A percentile compares a stretch with the other conserved stretches of the same genome.
These are phyloP conservation scores for Dryocosmus kuriphilus DNA, from an alignment of 2,888 invertebrate species.

Conservation along the genomic window DNA sequence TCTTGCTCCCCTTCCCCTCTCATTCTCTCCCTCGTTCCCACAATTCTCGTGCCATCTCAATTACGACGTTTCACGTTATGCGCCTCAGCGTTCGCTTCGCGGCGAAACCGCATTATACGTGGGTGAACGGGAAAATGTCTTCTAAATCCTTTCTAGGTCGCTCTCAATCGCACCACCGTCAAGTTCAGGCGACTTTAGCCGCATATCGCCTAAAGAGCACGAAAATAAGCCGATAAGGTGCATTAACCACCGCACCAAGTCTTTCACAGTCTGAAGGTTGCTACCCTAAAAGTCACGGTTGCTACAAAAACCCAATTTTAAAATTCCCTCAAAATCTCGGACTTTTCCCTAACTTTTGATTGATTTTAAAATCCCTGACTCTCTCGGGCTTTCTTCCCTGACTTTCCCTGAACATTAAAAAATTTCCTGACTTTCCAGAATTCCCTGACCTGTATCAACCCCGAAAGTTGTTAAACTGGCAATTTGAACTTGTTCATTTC, in stretches of 20 bases:
- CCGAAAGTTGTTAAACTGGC: no score
- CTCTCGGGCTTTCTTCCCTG: no score
- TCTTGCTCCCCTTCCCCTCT: conserved; percentile 64
- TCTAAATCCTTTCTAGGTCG: conserved; percentile 75
- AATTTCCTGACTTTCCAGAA: no score
- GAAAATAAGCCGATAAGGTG: conserved; percentile 10
- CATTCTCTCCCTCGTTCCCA: conserved; percentile 65
- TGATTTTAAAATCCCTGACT: no score
- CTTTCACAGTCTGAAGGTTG: background rate
- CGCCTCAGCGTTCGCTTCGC: conserved; percentile 56
- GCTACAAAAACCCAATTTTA: no score
- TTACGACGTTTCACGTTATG: conserved; percentile 70
- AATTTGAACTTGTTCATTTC: no score
- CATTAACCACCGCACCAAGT: background rate
- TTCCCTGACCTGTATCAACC: no score
- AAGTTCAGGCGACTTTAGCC: conserved; percentile 53
- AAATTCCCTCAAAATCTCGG: no score
- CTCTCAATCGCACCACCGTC: conserved; percentile 57
- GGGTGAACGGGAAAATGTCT: conserved; percentile 76
- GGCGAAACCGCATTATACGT: conserved; percentile 66
- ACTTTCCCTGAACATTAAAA: no score
- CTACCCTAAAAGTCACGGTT: no score
- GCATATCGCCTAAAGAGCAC: conserved; percentile 1
- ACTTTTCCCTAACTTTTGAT: no score
- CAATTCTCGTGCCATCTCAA: conserved; percentile 68